phyloP scores from a whole-genome alignment of 1,140 invertebrate genomes.

The Brachionus sp. region DNA sequence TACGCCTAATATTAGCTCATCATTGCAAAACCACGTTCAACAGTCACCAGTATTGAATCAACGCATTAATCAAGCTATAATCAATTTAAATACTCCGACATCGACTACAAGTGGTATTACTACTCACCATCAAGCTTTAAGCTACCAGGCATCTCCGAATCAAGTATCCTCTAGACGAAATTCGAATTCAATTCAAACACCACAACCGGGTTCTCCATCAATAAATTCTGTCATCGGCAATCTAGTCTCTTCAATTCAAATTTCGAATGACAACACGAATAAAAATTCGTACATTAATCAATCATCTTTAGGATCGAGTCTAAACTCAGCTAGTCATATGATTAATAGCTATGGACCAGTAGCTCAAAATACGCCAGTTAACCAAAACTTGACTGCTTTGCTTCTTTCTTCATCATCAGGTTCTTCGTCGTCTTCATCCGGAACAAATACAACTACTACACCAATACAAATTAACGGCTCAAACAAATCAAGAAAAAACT shows the following conservation, averaged over 20 bases:
- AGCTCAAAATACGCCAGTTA: conserved; percentile 21
- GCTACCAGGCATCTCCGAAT: conserved; percentile 11
- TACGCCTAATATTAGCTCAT: background rate
- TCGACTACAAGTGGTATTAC: conserved; percentile 4
- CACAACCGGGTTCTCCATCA: conserved; percentile 1
- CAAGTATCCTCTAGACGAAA: background rate
- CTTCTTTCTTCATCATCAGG: conserved; percentile 6
- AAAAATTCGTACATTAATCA: background rate
- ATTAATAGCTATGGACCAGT: conserved; percentile 6
- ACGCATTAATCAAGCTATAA: conserved; percentile 19
- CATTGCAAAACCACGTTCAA: background rate
- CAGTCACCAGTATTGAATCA: conserved; percentile 19
- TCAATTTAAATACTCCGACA: conserved; percentile 38
- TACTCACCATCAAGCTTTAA: background rate
- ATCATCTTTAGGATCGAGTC: conserved; percentile 1
- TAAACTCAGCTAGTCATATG: conserved; percentile 38
- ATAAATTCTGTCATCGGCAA: conserved; percentile 10
- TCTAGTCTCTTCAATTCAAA: conserved; percentile 26
- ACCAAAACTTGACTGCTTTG: conserved; percentile 26
- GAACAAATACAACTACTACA: conserved; percentile 29
- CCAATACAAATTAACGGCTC: conserved; percentile 6
- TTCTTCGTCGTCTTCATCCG: background rate
- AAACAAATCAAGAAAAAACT: conserved; percentile 39
- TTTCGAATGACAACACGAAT: background rate
- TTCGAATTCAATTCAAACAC: conserved; percentile 16